Evolutionary conservation across 2,797 vertebrate species (phyloP).

Genomic region (Novumbra hubbsi): DNA sequence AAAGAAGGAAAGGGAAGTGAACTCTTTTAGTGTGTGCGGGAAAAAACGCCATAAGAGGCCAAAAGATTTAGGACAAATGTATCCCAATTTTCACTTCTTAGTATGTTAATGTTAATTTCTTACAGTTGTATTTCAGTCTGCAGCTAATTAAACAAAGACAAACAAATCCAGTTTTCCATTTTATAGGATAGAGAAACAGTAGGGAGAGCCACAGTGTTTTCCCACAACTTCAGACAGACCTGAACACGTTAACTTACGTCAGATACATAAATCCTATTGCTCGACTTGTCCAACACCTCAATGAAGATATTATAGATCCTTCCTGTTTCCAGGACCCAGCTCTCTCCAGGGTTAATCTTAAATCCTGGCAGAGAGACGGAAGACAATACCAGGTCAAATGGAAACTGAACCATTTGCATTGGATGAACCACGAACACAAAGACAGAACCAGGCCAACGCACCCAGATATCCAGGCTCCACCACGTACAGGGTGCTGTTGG

Average conservation of each 20-base stretch:
- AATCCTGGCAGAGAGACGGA: constrained; percentile 76
- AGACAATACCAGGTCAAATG: neutral
- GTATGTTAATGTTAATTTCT: constrained; percentile 14
- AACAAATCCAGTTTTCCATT: constrained; percentile 4
- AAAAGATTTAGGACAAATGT: neutral
- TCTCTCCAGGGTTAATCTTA: constrained; percentile 87
- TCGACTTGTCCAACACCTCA: constrained; percentile 91
- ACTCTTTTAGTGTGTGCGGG: neutral
- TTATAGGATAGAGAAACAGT: neutral
- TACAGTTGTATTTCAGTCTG: constrained; percentile 19
- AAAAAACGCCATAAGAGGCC: neutral
- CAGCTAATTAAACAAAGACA: constrained; percentile 14
- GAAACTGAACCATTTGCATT: neutral
- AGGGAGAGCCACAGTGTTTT: neutral
- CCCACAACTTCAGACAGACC: neutral
- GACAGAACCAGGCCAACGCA: constrained; percentile 59
- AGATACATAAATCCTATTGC: constrained; percentile 88
- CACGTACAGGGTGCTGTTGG: constrained; percentile 91
- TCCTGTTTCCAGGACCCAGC: constrained; percentile 89
- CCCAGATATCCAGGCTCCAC: constrained; percentile 92
- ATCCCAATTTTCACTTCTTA: constrained; percentile 14
- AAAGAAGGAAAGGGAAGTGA: neutral
- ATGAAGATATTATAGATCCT: constrained; percentile 83
- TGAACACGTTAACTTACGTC: constrained; percentile 79
- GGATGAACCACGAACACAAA: neutral